phyloP scores from a whole-genome alignment of 2,888 invertebrate genomes.

The Temnothorax unifasciatus region DNA sequence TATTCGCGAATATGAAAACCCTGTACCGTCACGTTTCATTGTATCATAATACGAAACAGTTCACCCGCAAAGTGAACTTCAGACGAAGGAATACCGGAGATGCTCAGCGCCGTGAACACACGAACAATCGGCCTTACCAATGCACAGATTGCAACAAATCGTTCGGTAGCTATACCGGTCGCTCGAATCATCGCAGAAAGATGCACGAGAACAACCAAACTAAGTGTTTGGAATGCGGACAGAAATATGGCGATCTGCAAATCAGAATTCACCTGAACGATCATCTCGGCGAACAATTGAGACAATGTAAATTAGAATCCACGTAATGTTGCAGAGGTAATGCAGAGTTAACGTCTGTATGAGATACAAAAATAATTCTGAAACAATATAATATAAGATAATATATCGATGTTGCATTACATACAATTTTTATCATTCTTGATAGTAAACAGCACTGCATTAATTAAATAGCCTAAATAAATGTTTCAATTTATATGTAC shows the following conservation, averaged over 20 bases:
- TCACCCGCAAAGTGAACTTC: slow-evolving; percentile 69
- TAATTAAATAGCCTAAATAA: too few species aligned
- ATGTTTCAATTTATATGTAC: too few species aligned
- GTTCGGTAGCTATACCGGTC: slow-evolving; percentile 68
- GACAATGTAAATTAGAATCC: slow-evolving; percentile 47
- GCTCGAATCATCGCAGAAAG: slow-evolving; percentile 73
- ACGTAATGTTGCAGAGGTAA: slow-evolving; percentile 1
- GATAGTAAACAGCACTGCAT: too few species aligned
- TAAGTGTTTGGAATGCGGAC: slow-evolving; percentile 73
- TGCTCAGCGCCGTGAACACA: slow-evolving; percentile 73
- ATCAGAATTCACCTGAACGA: slow-evolving; percentile 75
- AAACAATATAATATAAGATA: neutral
- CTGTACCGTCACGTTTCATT: slow-evolving; percentile 72
- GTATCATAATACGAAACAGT: slow-evolving; percentile 74
- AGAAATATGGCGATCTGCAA: slow-evolving; percentile 64
- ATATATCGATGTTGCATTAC: neutral
- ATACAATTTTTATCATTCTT: neutral
- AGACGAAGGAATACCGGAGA: slow-evolving; percentile 73
- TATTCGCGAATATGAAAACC: slow-evolving; percentile 73
- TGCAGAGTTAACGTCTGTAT: neutral
- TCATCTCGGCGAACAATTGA: slow-evolving; percentile 73
- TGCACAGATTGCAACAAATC: slow-evolving; percentile 72
- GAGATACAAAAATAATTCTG: neutral
- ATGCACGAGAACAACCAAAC: slow-evolving; percentile 66
- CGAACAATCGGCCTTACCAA: slow-evolving; percentile 72